Conservation (phyloP, 2,797 vertebrate genomes). For the Clarias laeviceps region DNA sequence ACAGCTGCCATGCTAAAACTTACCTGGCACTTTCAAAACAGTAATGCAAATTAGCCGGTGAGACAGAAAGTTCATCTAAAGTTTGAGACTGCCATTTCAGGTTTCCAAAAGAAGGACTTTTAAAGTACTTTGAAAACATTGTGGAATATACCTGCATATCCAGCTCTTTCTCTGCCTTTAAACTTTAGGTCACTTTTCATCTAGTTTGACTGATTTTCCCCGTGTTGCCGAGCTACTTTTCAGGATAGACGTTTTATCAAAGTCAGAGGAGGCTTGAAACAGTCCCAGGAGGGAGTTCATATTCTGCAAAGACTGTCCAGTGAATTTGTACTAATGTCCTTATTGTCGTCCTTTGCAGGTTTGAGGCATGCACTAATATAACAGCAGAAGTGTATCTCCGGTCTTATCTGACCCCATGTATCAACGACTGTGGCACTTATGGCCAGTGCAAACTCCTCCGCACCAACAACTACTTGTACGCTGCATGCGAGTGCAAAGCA, state of each 20-base stretch:
- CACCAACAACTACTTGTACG: slow-evolving; percentile 96
- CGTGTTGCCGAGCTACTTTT: slow-evolving; percentile 5
- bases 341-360: slow-evolving; percentile 71
- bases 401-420: slow-evolving; percentile 92
- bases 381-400: slow-evolving; percentile 92
- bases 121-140: neutral
- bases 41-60: slow-evolving; percentile 17
- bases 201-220: slow-evolving; percentile 13
- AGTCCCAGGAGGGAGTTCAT: neutral
- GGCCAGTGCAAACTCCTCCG: slow-evolving; percentile 98
- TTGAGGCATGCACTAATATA: slow-evolving; percentile 83
- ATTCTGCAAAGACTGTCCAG: slow-evolving; percentile 8
- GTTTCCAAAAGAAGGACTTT: neutral
- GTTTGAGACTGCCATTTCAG: slow-evolving; percentile 25
- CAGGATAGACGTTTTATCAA: slow-evolving; percentile 13
- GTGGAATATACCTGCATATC: slow-evolving; percentile 21
- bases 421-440: slow-evolving; percentile 94
- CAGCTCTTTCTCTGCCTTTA: neutral
- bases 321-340: neutral
- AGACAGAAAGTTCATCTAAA: slow-evolving; percentile 34
- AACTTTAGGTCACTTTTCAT: slow-evolving; percentile 28
- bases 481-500: slow-evolving; percentile 98
- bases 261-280: slow-evolving; percentile 23
- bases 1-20: slow-evolving; percentile 3
- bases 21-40: neutral